Evolutionary conservation across 2,888 invertebrate genomes (phyloP), one percentile per base, ranked within the genome.

Genomic region (Drosophila diplacantha): DNA sequence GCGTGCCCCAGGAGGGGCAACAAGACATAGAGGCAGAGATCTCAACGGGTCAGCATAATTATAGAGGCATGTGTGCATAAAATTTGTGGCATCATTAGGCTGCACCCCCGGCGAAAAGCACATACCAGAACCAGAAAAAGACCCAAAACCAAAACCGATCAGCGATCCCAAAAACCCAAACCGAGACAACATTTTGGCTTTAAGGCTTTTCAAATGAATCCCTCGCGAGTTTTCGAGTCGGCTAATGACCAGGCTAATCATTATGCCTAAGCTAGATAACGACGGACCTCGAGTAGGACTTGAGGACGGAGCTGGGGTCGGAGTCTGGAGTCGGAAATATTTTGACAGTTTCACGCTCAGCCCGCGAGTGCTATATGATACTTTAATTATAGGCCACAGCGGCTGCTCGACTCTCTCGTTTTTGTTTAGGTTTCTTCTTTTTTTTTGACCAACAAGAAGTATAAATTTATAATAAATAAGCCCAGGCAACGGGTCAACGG

Each of bases 231-330:
- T 58, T 46, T 59, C 43, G 77, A 52, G 41, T 52, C 43, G 57
- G 71, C 78, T 82, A 78, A 82, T 82, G 78, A 78, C 78, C 77
- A 82, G 82, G 75, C 82, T 82, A 78, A 78, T 82, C 78, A 80
- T 82, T 74, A 80, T 78, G 81, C 61, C 73, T 46, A 44, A 61
- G 73, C 78, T 82, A 78, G 78, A 78, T 78, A 82, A 74, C 82
- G 81, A 72, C 62, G 73, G 57, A 44, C 44, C 29, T 3, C 14
- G 38, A 20, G 20, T 39, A 11, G 11, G 18, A 37, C 11, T 3
- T n/a, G 3, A 6, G 11, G 5, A 18, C 14, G 20, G 14, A 18
- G 35, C 20, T 11, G 20, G 6, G 26, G 26, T 18, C 12, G 14
- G 44, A 44, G 49, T 59, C 59, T 61, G 47, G 68, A 58, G 53